Base-by-base conservation (phyloP, 2,888 invertebrate species). In the Pandemis corylana region DNA sequence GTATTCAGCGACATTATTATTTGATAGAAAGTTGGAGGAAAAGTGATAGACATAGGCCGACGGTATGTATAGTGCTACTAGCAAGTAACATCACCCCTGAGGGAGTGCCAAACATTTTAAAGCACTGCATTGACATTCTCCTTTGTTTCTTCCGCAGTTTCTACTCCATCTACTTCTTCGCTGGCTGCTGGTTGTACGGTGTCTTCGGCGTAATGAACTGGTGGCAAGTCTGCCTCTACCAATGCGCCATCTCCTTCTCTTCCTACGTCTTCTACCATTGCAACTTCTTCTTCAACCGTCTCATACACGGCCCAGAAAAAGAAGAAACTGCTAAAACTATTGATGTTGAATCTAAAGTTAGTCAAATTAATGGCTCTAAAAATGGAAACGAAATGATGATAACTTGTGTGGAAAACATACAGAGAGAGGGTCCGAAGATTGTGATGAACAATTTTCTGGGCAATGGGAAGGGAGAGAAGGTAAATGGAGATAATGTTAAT, bases 131-230 rank as follows among this genome's bases (percentile, higher is more conserved):
- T 44, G 44, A 15, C 28, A 7, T 51, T 6, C 7, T 51, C 7
- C 4, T 4, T 20, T 15, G 28, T 46, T 46, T 67, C 62, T 91
- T 1, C 36, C 66, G 9, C 92, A 93, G 89, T 0, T 93, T 92
- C 79, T 94, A 94, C 79, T 82, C 88, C 0, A 91, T 95, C 69
- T 94, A 92, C 84, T 92, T 94, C 81, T 79, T 91, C 80, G 83
- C 91, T 7, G 82, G 90, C 62, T 86, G 94, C 42, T 95, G 95
- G 95, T 80, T 95, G 5, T 95, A 95, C 84, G 92, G 90, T 2
- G 85, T 95, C 69, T 94, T 95, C 83, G 91, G 91, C 49, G 81
- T 94, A 75, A 89, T 95, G 89, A 91, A 88, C 77, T 94, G 95
- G 95, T 92, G 95, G 87, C 93, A 95, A 73, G 85, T 93, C 71